These are phyloP conservation scores for Bos indicus DNA, from an alignment of 2,113 vertebrate species.

Conservation along the genomic window DNA sequence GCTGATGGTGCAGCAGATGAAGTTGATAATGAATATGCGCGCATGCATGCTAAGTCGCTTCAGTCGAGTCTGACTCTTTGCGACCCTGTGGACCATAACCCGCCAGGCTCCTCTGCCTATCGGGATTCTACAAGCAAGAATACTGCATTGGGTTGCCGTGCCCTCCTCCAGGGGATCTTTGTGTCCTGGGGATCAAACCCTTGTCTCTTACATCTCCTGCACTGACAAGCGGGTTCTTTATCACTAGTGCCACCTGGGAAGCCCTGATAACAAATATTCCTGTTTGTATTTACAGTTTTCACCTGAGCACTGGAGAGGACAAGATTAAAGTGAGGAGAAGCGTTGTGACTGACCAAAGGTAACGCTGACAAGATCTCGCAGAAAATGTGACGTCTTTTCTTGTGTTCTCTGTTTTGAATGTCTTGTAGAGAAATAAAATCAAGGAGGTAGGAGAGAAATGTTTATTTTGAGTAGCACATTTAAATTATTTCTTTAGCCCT, in stretches of 20 bases:
- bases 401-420: background rate
- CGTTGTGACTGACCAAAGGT: conserved; percentile 74
- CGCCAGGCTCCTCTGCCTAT: background rate
- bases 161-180: background rate
- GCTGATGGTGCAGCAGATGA: background rate
- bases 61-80: background rate
- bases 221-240: background rate
- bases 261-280: background rate
- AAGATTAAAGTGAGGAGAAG: conserved; percentile 79
- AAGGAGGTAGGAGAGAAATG: background rate
- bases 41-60: background rate
- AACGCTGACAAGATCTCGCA: conserved; percentile 16
- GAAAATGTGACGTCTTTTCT: background rate
- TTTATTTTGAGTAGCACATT: background rate
- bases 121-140: background rate
- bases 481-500: background rate
- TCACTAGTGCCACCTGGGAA: background rate
- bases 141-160: background rate
- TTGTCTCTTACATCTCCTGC: background rate
- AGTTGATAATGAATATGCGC: background rate
- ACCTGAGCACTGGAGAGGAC: conserved; percentile 54
- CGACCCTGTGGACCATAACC: background rate
- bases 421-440: background rate
- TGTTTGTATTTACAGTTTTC: conserved; percentile 75
- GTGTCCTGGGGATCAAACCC: background rate